Percentiles rank a stretch among this genome's conserved stretches.
These are phyloP conservation scores for Pocota personata DNA, from an alignment of 2,888 invertebrate genomes.

Conservation along the genomic window DNA sequence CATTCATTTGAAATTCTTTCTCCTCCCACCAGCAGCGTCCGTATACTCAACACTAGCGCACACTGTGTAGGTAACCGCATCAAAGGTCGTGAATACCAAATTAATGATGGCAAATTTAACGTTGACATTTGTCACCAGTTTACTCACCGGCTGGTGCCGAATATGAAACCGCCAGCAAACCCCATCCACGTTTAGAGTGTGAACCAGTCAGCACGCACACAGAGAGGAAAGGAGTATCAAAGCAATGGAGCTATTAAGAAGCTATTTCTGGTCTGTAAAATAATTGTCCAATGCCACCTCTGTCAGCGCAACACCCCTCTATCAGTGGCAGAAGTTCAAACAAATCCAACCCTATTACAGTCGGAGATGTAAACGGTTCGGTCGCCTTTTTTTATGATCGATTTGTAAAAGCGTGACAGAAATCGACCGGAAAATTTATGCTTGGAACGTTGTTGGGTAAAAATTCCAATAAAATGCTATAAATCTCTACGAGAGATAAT, in stretches of 20 bases:
- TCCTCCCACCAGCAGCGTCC: not conserved
- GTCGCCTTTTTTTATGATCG: slow-evolving; percentile 45
- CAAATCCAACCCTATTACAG: slow-evolving; percentile 16
- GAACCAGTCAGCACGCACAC: not conserved
- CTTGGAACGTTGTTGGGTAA: slow-evolving; percentile 18
- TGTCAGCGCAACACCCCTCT: not conserved
- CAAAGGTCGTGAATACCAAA: slow-evolving; percentile 66
- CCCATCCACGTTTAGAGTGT: not conserved
- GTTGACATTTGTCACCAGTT: slow-evolving; percentile 66
- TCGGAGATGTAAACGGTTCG: slow-evolving; percentile 30
- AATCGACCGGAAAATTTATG: slow-evolving; percentile 41
- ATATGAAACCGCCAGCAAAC: slow-evolving; percentile 27
- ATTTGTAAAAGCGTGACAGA: slow-evolving; percentile 52
- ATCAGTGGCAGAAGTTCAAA: slow-evolving; percentile 20
- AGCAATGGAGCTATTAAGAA: slow-evolving; percentile 47
- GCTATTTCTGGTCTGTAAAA: slow-evolving; percentile 58
- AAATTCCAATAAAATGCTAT: slow-evolving; percentile 54
- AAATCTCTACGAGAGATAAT: slow-evolving; percentile 59
- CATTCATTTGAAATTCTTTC: slow-evolving; percentile 48
- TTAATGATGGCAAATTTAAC: slow-evolving; percentile 63
- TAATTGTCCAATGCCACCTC: slow-evolving; percentile 28
- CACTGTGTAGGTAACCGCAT: slow-evolving; percentile 58
- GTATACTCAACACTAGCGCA: slow-evolving; percentile 4
- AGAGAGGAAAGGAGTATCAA: slow-evolving; percentile 11
- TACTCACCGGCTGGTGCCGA: slow-evolving; percentile 48